phyloP scores from a whole-genome alignment of 2,888 invertebrate genomes.

The Drosophila monieri region DNA sequence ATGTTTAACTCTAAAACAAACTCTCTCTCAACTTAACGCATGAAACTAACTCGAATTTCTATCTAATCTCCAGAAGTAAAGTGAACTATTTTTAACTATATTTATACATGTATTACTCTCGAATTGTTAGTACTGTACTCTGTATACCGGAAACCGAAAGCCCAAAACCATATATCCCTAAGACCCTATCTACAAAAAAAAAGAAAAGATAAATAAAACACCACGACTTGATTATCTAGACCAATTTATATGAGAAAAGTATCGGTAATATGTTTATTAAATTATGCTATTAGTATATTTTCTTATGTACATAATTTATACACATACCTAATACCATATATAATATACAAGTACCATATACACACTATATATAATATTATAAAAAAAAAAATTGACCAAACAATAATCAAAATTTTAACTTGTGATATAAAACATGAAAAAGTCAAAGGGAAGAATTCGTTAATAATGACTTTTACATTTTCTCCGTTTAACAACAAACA shows the following conservation, averaged over 20 bases:
- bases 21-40: constrained; percentile 60
- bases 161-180: neutral
- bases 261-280: constrained; percentile 56
- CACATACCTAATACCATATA: constrained; percentile 45
- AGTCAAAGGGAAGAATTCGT: constrained; percentile 50
- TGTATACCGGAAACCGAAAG: constrained; percentile 21
- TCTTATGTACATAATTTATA: constrained; percentile 68
- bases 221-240: constrained; percentile 59
- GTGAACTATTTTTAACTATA: constrained; percentile 49
- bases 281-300: constrained; percentile 67
- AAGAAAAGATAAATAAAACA: constrained; percentile 27
- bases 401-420: constrained; percentile 83
- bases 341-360: constrained; percentile 41
- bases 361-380: constrained; percentile 41
- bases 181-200: constrained; percentile 5
- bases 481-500: constrained; percentile 43
- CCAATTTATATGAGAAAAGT: constrained; percentile 62
- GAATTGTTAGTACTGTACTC: constrained; percentile 29
- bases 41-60: constrained; percentile 76
- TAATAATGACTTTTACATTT: constrained; percentile 56
- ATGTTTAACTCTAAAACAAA: constrained; percentile 17
- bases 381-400: constrained; percentile 76
- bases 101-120: constrained; percentile 32
- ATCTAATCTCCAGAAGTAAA: constrained; percentile 57
- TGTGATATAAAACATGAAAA: constrained; percentile 73